Conservation (phyloP, 2,113 vertebrate species). For the Scalopus aquaticus region DNA sequence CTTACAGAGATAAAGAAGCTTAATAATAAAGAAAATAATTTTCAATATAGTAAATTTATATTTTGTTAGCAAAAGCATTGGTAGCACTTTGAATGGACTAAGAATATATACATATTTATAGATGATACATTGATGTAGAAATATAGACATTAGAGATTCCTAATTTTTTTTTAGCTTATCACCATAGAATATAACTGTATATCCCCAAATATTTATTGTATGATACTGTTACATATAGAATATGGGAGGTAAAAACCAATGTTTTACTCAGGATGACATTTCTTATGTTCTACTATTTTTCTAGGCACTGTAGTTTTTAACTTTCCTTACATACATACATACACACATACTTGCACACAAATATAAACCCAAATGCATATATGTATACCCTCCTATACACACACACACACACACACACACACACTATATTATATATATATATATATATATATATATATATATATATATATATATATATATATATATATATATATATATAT, state of each 20-base stretch:
- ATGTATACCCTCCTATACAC: too few relatives aligned
- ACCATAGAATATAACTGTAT: neutral
- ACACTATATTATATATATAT: too few relatives aligned
- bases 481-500: too few relatives aligned
- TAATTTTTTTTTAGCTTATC: neutral
- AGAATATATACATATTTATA: neutral
- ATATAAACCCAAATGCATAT: too few relatives aligned
- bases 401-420: too few relatives aligned
- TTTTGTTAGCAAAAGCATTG: neutral
- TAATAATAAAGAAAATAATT: slow-evolving; percentile 17
- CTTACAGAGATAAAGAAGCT: neutral
- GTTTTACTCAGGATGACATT: neutral
- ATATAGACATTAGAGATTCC: neutral
- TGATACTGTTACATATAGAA: neutral
- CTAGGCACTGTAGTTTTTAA: neutral
- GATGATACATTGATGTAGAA: neutral
- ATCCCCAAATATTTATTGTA: neutral
- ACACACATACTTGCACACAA: neutral
- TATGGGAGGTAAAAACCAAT: neutral
- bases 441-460: too few relatives aligned
- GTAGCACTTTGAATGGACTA: neutral
- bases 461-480: too few relatives aligned
- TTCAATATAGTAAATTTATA: neutral
- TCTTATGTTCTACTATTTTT: neutral
- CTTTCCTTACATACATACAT: neutral